Percentiles rank a stretch among this genome's conserved stretches.
Evolutionary conservation across 2,113 vertebrate genomes (phyloP).

Genomic region (Etheostoma spectabile): DNA sequence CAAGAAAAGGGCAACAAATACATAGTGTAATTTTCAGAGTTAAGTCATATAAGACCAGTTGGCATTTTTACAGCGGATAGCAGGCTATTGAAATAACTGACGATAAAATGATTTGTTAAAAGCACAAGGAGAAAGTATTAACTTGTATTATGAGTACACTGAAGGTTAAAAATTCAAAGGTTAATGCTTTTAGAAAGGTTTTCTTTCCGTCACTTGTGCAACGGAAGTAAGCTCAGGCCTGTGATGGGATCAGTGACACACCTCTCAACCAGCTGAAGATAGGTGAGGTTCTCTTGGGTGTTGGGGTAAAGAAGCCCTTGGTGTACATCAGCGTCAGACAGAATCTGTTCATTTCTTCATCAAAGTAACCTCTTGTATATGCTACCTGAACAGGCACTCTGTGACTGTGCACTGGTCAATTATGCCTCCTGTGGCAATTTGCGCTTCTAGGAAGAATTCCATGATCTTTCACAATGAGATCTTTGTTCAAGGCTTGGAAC

Average conservation of each 20-base stretch:
- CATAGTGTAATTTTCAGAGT: neutral
- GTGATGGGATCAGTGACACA: slow-evolving; percentile 60
- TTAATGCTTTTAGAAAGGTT: neutral
- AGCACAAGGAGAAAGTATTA: neutral
- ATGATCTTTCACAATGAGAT: slow-evolving; percentile 16
- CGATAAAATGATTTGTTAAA: neutral
- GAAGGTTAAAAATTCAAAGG: neutral
- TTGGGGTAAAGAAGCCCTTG: slow-evolving; percentile 81
- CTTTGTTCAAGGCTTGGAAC: no score
- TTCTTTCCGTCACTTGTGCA: slow-evolving; percentile 31
- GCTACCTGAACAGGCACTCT: slow-evolving; percentile 85
- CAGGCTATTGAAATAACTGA: no score
- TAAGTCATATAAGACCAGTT: neutral
- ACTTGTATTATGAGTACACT: neutral
- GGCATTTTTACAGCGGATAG: neutral
- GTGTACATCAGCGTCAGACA: slow-evolving; percentile 82
- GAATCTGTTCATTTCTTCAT: slow-evolving; percentile 86
- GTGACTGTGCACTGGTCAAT: slow-evolving; percentile 86
- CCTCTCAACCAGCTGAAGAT: slow-evolving; percentile 78
- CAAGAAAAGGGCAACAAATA: neutral
- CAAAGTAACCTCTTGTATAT: slow-evolving; percentile 85
- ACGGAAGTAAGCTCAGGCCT: slow-evolving; percentile 63
- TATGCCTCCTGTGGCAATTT: slow-evolving; percentile 84
- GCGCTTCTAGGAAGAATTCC: slow-evolving; percentile 76
- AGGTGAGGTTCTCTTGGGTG: slow-evolving; percentile 87